A percentile compares a stretch with the other conserved stretches of the same genome.
phyloP scores from a whole-genome alignment of 2,888 invertebrate species.

The Cheilosia vernalis region DNA sequence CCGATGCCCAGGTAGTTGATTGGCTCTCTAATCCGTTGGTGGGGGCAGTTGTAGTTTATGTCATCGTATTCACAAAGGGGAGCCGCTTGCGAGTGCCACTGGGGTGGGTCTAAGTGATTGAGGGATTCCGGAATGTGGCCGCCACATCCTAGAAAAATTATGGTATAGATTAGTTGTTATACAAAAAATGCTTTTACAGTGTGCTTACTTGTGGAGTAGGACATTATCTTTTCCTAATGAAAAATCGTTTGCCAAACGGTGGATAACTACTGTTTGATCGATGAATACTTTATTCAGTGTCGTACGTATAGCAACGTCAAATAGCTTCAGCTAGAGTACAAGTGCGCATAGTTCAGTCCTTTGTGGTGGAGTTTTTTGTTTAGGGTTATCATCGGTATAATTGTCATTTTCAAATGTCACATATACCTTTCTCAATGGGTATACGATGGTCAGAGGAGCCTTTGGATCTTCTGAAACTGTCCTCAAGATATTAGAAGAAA shows the following conservation, averaged over 20 bases:
- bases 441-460: no score
- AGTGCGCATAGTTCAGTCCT: background rate
- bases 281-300: background rate
- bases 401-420: no score
- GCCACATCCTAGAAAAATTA: slow-evolving; percentile 68
- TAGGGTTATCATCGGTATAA: background rate
- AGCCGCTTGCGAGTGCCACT: slow-evolving; percentile 86
- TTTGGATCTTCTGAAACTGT: no score
- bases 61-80: slow-evolving; percentile 89
- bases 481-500: no score
- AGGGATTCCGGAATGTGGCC: slow-evolving; percentile 76
- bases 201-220: slow-evolving; percentile 44
- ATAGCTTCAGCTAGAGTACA: no score
- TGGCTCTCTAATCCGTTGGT: slow-evolving; percentile 89
- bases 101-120: slow-evolving; percentile 73
- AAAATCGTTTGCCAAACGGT: background rate
- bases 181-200: background rate
- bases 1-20: slow-evolving; percentile 73
- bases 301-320: background rate
- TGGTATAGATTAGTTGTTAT: background rate
- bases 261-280: background rate
- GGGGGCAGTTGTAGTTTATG: slow-evolving; percentile 87
- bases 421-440: no score
- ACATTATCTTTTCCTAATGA: slow-evolving; percentile 5
- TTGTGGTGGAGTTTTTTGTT: background rate